A percentile compares a stretch with the other conserved stretches of the same genome.
Evolutionary conservation across 2,888 invertebrate genomes (phyloP).

Genomic region (Agrotis exclamationis): DNA sequence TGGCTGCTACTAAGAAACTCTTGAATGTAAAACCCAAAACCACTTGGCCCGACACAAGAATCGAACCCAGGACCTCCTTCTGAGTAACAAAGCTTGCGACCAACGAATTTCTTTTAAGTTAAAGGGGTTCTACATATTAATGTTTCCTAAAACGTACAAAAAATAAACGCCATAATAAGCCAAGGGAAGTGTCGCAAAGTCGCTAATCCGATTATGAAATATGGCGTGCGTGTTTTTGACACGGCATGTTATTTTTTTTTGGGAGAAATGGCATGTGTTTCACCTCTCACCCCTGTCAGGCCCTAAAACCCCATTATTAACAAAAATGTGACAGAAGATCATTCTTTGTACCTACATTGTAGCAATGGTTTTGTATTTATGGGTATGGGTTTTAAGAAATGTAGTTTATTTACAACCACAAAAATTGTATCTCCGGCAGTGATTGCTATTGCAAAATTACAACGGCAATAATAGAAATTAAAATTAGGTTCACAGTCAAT

Average conservation of each 20-base stretch:
- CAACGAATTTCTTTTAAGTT: background rate
- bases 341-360: background rate
- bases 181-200: slow-evolving; percentile 22
- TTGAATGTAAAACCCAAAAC: no score
- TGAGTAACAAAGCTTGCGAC: no score
- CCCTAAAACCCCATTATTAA: slow-evolving; percentile 15
- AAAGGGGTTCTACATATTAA: background rate
- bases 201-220: slow-evolving; percentile 57
- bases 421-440: background rate
- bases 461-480: background rate
- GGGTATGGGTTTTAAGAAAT: background rate
- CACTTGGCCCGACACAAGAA: no score
- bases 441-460: no score
- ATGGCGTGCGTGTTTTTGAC: slow-evolving; percentile 39
- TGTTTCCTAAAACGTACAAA: slow-evolving; percentile 27
- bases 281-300: slow-evolving; percentile 28
- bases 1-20: no score
- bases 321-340: background rate
- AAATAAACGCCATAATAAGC: slow-evolving; percentile 32
- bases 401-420: background rate
- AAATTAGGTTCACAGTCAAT: background rate
- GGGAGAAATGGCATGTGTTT: slow-evolving; percentile 47
- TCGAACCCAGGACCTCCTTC: no score
- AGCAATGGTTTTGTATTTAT: background rate
- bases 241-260: slow-evolving; percentile 48